phyloP scores from a whole-genome alignment of 2,797 vertebrate species.

The Sarcoramphus papa region DNA sequence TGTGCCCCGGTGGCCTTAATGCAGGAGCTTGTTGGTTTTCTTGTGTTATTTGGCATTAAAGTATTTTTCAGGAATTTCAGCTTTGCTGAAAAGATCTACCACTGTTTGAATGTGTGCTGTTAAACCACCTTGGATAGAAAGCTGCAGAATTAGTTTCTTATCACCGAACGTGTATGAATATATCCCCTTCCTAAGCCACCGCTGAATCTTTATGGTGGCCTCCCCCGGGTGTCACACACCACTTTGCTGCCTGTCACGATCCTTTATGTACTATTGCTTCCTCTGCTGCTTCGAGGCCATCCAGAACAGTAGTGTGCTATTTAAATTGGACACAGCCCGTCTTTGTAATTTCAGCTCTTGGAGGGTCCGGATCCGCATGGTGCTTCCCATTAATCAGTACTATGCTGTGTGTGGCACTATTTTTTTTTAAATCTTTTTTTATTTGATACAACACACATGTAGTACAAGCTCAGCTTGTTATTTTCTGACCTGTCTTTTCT shows the following conservation, averaged over 20 bases:
- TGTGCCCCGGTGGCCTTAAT: background rate
- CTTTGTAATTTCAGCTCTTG: background rate
- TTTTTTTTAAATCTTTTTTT: too few relatives aligned
- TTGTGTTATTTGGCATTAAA: background rate
- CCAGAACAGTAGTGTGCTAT: accelerated
- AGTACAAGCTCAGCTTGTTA: background rate
- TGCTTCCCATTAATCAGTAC: background rate
- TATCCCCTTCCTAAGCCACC: background rate
- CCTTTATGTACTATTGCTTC: background rate
- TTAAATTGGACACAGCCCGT: background rate
- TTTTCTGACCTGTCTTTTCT: background rate
- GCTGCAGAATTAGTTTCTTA: background rate
- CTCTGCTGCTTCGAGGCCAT: background rate
- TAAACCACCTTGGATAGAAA: background rate
- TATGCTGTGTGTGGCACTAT: accelerated
- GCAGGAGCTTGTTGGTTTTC: background rate
- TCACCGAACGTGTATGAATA: accelerated
- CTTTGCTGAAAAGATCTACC: background rate
- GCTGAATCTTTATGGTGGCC: background rate
- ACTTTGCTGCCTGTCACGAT: background rate
- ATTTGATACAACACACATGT: background rate
- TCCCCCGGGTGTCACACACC: accelerated
- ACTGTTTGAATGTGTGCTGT: background rate
- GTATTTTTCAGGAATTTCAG: background rate
- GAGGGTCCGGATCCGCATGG: accelerated